Base-by-base conservation (phyloP, 2,113 vertebrate species). In the Ameiurus melas region DNA sequence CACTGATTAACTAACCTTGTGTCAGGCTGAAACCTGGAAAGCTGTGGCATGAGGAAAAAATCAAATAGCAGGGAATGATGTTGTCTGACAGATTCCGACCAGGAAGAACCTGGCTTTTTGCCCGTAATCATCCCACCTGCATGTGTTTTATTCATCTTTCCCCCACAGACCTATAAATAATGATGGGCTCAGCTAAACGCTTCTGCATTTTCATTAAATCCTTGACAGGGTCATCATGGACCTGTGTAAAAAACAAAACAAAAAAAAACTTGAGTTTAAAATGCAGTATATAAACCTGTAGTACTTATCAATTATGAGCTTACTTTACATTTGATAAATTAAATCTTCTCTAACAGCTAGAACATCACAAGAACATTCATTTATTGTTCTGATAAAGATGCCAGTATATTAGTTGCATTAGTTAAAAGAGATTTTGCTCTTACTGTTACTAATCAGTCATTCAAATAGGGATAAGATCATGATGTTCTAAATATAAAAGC, bases 111-210 rank as follows among this genome's bases (percentile, higher is more conserved):
- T 90, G 89, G 81, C 86, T 68, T 84, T 87, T 73, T 86, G 84
- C 16, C 73, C 89, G 84, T 90, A 86, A 94, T 93, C 86, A 90
- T 91, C 88, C 89, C 86, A 89, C 92, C 90, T 91, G 89, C 88
- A 85, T 30, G 93, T 94, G 89, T 92, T 90, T 93, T 92, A 93
- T 93, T 93, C 87, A 93, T 92, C 70, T 84, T 51, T 51, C 22
- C 25, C 22, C 91, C 88, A 51, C 79, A 89, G 87, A 90, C 91
- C 90, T 90, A 66, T 64, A 79, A 85, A 90, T 81, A 86, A 79
- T 80, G 75, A 91, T 89, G 91, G 90, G 27, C 88, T 91, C 84
- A 85, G 85, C 75, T 89, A 60, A 90, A 78, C 39, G 80, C 80
- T 86, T 84, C 88, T 90, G 85, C 90, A 88, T 93, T 93, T 89